Conservation (phyloP, 2,797 vertebrate genomes). For the Poeciliopsis presidionis region DNA sequence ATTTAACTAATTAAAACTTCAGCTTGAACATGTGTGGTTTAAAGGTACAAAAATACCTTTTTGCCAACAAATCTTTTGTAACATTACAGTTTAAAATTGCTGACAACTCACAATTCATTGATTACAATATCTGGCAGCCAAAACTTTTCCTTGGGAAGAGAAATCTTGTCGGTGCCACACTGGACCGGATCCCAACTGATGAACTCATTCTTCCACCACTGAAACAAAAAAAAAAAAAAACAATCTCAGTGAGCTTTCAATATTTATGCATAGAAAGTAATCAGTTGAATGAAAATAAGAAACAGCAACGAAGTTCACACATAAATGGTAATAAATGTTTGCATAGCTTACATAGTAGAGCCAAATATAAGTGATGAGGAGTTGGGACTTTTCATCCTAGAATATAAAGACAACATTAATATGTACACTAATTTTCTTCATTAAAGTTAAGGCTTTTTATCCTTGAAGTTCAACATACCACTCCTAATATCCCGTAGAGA, state of each 20-base stretch:
- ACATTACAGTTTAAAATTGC: background rate
- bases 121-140: conserved; percentile 77
- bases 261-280: background rate
- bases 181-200: conserved; percentile 76
- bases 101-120: conserved; percentile 81
- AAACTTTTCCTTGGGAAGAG: conserved; percentile 72
- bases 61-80: background rate
- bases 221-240: conserved; percentile 21
- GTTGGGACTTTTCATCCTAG: conserved; percentile 81
- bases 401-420: conserved; percentile 20
- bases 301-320: background rate
- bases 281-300: background rate
- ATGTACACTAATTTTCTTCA: background rate
- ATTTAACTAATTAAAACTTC: background rate
- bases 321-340: background rate
- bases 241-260: background rate
- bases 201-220: conserved; percentile 80
- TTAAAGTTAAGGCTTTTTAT: background rate
- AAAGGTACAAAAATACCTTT: background rate
- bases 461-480: conserved; percentile 63
- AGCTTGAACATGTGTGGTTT: background rate
- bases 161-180: conserved; percentile 69
- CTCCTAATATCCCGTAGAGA: conserved; percentile 78
- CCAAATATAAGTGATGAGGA: conserved; percentile 79
- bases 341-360: conserved; percentile 63